A percentile compares a stretch with the other conserved stretches of the same genome.
phyloP scores from a whole-genome alignment of 2,113 vertebrate genomes.

The Protobothrops flavoviridis region DNA sequence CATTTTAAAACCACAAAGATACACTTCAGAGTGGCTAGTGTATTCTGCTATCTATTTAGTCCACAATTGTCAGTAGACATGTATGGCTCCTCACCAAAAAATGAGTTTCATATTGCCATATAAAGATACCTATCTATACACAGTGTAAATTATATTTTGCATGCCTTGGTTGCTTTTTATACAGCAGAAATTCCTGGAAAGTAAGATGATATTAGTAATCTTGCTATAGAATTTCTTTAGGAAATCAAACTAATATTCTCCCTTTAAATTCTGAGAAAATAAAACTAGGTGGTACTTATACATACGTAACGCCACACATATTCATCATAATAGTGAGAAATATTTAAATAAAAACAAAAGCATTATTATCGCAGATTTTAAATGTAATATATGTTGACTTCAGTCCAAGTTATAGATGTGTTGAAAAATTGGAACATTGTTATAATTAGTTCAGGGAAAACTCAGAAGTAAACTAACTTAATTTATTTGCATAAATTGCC shows the following conservation, averaged over 20 bases:
- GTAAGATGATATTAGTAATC: neutral
- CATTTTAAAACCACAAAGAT: neutral
- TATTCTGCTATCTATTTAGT: neutral
- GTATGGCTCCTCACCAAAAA: neutral
- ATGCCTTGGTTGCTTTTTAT: neutral
- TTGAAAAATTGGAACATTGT: constrained; percentile 82
- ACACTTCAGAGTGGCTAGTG: neutral
- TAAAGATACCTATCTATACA: neutral
- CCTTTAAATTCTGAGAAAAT: constrained; percentile 71
- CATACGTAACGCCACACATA: neutral
- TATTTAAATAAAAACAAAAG: constrained; percentile 70
- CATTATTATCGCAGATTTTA: constrained; percentile 69
- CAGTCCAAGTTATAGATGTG: constrained; percentile 74
- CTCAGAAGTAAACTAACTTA: constrained; percentile 85
- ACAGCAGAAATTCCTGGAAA: neutral
- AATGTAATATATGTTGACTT: constrained; percentile 68
- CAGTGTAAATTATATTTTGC: neutral
- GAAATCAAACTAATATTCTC: neutral
- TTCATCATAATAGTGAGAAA: constrained; percentile 69
- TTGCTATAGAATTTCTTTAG: neutral
- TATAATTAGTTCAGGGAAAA: constrained; percentile 85
- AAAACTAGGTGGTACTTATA: constrained; percentile 23
- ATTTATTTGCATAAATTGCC: constrained; percentile 88
- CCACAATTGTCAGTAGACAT: neutral
- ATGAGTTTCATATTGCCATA: neutral